These are phyloP conservation scores for Dolichopus griseipennis DNA, from an alignment of 2,888 invertebrate genomes.

Conservation along the genomic window DNA sequence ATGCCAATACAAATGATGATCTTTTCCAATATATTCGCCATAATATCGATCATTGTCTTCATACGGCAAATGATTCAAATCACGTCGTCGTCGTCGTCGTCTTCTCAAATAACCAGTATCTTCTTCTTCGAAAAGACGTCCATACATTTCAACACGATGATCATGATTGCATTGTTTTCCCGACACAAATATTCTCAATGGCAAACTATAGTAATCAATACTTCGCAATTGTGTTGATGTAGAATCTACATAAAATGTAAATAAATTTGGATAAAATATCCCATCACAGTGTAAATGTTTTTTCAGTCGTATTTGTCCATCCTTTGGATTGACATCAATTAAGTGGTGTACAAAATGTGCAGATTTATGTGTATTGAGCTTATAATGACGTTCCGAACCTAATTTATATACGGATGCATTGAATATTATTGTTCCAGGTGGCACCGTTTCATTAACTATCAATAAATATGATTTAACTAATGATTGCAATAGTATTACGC, in stretches of 20 bases:
- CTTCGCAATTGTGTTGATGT: conserved; percentile 68
- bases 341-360: conserved; percentile 74
- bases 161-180: conserved; percentile 61
- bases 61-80: conserved; percentile 27
- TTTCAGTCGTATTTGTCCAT: conserved; percentile 64
- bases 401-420: conserved; percentile 73
- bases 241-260: conserved; percentile 80
- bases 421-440: conserved; percentile 60
- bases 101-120: conserved; percentile 50
- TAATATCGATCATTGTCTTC: conserved; percentile 36
- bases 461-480: conserved; percentile 46
- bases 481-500: not conserved
- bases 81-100: conserved; percentile 39
- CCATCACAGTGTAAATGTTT: conserved; percentile 69
- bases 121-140: conserved; percentile 49
- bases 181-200: conserved; percentile 64
- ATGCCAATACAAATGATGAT: conserved; percentile 17
- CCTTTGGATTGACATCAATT: conserved; percentile 63
- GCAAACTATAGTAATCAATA: conserved; percentile 75
- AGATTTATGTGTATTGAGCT: conserved; percentile 70
- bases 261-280: conserved; percentile 71
- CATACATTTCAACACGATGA: conserved; percentile 48
- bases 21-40: conserved; percentile 29
- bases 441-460: conserved; percentile 51
- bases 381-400: conserved; percentile 69